Percentiles rank a stretch among this genome's conserved stretches.
These are phyloP conservation scores for Elephantulus edwardii DNA, from an alignment of 2,113 vertebrate species.

Conservation along the genomic window DNA sequence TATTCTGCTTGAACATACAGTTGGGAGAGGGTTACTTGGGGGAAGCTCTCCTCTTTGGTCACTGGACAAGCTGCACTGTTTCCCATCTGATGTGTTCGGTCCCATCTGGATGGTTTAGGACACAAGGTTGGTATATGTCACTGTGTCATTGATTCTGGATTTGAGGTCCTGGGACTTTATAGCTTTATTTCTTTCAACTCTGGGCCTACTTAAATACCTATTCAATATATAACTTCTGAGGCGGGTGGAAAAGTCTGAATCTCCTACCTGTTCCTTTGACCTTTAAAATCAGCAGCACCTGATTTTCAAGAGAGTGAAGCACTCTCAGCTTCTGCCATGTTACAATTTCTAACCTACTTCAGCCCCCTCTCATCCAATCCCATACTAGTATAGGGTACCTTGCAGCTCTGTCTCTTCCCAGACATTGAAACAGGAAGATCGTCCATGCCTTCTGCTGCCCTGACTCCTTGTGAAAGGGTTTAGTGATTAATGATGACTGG, in stretches of 20 bases:
- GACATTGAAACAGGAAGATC: background rate
- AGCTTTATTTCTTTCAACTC: background rate
- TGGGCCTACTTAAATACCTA: background rate
- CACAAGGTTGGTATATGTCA: background rate
- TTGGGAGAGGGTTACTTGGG: background rate
- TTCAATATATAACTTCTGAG: background rate
- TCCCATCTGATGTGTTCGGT: background rate
- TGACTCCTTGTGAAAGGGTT: background rate
- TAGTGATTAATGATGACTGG: background rate
- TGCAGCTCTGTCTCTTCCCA: background rate
- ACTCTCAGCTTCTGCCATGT: background rate
- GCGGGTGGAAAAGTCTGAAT: background rate
- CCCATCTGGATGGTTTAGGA: background rate
- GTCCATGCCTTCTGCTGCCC: background rate
- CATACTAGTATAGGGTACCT: background rate
- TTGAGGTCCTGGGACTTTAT: background rate
- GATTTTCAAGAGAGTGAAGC: no score
- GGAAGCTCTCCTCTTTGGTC: background rate
- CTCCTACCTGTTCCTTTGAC: background rate
- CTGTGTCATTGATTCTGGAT: slow-evolving; percentile 8
- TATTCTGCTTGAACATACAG: background rate
- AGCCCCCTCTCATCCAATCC: background rate
- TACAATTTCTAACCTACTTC: background rate
- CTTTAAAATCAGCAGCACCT: background rate
- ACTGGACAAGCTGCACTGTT: background rate